Percentiles rank a stretch among this genome's conserved stretches.
These are phyloP conservation scores for Speoplatyrhinus poulsoni DNA, from an alignment of 2,113 vertebrate species.

Conservation along the genomic window DNA sequence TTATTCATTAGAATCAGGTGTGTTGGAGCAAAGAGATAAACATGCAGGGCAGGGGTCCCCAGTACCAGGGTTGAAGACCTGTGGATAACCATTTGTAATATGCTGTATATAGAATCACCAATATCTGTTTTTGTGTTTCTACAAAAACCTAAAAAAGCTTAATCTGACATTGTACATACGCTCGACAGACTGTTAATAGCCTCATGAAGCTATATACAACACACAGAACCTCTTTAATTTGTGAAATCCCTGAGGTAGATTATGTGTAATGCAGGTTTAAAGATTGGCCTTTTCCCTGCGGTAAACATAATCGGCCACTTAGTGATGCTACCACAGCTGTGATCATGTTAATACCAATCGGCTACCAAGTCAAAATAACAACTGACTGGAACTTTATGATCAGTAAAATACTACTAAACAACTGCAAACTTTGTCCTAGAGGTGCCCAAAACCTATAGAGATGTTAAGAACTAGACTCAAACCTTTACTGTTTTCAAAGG, in stretches of 20 bases:
- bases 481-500: too few species aligned
- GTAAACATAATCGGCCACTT: conserved; percentile 10
- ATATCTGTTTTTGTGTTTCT: background rate
- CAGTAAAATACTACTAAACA: too few species aligned
- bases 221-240: conserved; percentile 4
- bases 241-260: conserved; percentile 6
- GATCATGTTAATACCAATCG: background rate
- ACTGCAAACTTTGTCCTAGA: too few species aligned
- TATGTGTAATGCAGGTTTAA: conserved; percentile 22
- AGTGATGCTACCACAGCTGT: background rate
- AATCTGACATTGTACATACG: background rate
- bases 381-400: too few species aligned
- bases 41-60: too few species aligned
- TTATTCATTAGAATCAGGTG: too few species aligned
- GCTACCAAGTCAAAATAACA: background rate
- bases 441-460: too few species aligned
- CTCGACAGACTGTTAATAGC: background rate
- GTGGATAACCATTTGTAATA: background rate
- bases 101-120: background rate
- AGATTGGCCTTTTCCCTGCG: background rate
- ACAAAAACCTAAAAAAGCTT: background rate
- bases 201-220: background rate
- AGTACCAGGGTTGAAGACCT: too few species aligned
- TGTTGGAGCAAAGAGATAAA: too few species aligned
- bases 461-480: too few species aligned